A percentile compares a stretch with the other conserved stretches of the same genome.
phyloP scores from a whole-genome alignment of 2,113 vertebrate species.

The Mormyrus lacerda region DNA sequence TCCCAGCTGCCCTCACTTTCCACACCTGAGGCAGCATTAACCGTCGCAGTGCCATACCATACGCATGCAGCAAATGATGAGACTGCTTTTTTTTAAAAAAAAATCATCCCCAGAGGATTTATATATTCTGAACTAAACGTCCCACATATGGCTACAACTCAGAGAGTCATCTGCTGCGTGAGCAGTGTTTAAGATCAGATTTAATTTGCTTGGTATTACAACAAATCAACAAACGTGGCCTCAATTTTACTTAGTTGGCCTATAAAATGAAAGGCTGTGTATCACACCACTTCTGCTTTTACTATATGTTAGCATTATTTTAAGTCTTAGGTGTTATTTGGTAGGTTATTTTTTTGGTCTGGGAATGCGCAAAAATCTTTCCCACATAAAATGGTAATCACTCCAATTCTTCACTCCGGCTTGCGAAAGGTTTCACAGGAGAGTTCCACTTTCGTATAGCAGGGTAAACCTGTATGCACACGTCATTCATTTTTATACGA shows the following conservation, averaged over 20 bases:
- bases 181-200: neutral
- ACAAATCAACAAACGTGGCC: neutral
- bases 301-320: neutral
- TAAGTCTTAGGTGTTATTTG: neutral
- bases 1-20: neutral
- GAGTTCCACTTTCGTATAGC: neutral
- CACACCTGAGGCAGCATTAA: neutral
- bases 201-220: neutral
- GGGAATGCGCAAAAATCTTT: neutral
- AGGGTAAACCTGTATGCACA: neutral
- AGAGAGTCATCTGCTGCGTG: too few species aligned
- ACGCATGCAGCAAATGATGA: neutral
- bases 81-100: neutral
- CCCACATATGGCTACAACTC: neutral
- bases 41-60: neutral
- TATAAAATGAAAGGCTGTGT: neutral
- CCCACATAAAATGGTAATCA: neutral
- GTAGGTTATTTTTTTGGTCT: neutral
- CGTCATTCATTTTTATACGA: neutral
- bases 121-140: neutral
- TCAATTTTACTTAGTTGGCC: neutral
- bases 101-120: neutral
- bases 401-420: neutral
- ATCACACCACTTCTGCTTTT: neutral
- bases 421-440: neutral